Base-by-base conservation (phyloP, 2,888 invertebrate species). In the Nudaria mundana region DNA sequence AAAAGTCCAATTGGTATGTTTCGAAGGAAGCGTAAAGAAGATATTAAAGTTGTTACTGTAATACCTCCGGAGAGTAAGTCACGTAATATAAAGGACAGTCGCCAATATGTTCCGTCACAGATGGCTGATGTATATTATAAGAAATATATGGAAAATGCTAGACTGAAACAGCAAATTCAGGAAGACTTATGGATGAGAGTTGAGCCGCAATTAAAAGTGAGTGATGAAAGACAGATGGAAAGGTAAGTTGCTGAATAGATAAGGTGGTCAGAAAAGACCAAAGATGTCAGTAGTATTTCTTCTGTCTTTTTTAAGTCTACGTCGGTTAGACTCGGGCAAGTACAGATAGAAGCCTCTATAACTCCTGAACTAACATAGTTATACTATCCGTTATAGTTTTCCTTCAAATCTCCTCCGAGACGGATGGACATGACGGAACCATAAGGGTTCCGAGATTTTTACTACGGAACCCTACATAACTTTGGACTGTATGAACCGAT, bases 141-240 rank as follows among this genome's bases (percentile, higher is more conserved):
- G 1, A 66, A 69, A 33, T 78, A 54, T 42, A 6, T 72, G 4
- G 62, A 72, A 18, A 59, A 61, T 2, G 66, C 41, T 18, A 57
- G 54, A 30, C n/a, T 69, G 1, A 63, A 56, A 23, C 49, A 66
- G 1, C 14, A 51, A 2, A 26, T 65, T 1, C 46, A 53, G 15
- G 62, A 74, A 3, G 66, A 74, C 13, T 57, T 81, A n/a, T 79
- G 81, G 79, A 36, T 48, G 0, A 52, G 20, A 34, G 67, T 62
- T 1, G 69, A 79, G 39, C 48, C 47, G 24, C 30, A 65, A 20
- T 75, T 81, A 76, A 73, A 65, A 18, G 66, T 69, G 22, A 51
- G 76, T 11, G 75, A 82, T 22, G 38, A 39, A 1, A 65, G 54
- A 47, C 58, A 55, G 78, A n/a, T n/a, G n/a, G n/a, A n/a, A n/a